These are phyloP conservation scores for Griposia aprilina DNA, from an alignment of 2,888 invertebrate genomes.

Conservation along the genomic window DNA sequence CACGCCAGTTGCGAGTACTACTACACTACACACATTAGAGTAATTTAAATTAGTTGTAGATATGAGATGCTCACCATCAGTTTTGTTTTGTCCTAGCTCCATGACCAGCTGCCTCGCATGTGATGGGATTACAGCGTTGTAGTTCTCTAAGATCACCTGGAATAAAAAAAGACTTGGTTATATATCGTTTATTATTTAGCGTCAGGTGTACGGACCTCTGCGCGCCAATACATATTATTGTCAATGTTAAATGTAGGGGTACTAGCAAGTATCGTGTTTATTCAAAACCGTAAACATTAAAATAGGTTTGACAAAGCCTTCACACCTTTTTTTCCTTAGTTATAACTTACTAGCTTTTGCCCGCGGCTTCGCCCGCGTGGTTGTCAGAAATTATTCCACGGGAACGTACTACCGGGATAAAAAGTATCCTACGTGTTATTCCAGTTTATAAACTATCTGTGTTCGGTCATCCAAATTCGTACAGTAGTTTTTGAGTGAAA, in stretches of 20 bases:
- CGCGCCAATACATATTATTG: background rate
- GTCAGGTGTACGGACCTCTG: no score
- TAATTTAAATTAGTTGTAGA: no score
- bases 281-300: background rate
- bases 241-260: background rate
- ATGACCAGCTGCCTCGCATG: slow-evolving; percentile 98
- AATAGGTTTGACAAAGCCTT: background rate
- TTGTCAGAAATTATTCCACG: no score
- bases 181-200: background rate
- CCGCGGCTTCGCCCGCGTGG: no score
- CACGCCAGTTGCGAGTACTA: no score
- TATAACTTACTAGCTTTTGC: no score
- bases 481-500: no score
- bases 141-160: slow-evolving; percentile 98
- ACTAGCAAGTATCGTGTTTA: background rate
- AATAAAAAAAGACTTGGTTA: slow-evolving; percentile 23
- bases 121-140: slow-evolving; percentile 97
- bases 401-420: no score
- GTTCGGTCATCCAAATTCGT: no score
- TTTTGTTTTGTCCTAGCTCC: slow-evolving; percentile 95
- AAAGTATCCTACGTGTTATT: no score
- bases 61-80: slow-evolving; percentile 90
- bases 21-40: background rate
- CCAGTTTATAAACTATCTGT: no score
- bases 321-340: background rate